Evolutionary conservation across 2,113 vertebrate species (phyloP).

Genomic region (Megaptera novaeangliae): DNA sequence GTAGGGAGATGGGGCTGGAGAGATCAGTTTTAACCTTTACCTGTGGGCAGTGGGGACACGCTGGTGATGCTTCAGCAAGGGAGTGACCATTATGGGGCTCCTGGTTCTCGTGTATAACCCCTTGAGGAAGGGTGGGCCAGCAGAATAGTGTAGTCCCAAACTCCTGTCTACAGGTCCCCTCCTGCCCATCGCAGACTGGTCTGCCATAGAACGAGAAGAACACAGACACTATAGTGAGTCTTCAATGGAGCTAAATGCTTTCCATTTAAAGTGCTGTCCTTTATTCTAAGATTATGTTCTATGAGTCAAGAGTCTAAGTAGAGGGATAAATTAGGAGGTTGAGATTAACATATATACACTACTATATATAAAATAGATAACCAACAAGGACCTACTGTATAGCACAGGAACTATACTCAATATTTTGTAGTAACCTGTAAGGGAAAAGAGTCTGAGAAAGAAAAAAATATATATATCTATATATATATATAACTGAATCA

Average conservation of each 20-base stretch:
- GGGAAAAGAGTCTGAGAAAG: background rate
- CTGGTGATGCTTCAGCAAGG: background rate
- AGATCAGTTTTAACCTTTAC: background rate
- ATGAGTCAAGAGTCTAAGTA: background rate
- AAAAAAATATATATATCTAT: background rate
- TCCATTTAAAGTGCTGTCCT: background rate
- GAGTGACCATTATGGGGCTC: background rate
- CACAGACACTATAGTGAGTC: background rate
- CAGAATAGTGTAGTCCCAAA: background rate
- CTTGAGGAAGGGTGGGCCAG: background rate
- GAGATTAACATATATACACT: background rate
- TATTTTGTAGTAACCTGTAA: background rate
- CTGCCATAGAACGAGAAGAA: background rate
- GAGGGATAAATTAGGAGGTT: background rate
- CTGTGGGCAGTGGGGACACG: background rate
- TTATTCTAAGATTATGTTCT: background rate
- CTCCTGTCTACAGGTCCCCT: background rate
- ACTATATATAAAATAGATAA: background rate
- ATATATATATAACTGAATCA: background rate
- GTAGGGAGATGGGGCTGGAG: background rate
- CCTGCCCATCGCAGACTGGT: background rate
- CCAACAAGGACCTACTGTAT: background rate
- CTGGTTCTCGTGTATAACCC: background rate
- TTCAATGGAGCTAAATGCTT: background rate
- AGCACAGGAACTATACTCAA: background rate